Evolutionary conservation across 2,888 invertebrate genomes (phyloP).

Genomic region (Mechanitis mazaeus): DNA sequence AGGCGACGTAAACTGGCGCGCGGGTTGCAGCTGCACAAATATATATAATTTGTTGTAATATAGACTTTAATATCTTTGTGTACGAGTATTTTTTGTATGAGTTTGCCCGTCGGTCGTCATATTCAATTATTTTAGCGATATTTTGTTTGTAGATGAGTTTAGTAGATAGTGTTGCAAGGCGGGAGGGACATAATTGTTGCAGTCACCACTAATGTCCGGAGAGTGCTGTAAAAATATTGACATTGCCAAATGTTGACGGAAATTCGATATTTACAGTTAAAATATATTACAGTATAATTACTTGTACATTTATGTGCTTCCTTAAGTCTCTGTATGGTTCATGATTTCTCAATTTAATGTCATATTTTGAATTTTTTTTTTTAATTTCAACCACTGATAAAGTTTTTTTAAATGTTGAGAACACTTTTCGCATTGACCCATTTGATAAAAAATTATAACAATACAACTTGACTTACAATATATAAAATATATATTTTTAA

Average conservation of each 20-base stretch:
- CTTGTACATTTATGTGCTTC: neutral
- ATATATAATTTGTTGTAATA: slow-evolving; percentile 11
- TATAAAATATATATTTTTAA: no score
- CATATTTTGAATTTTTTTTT: no score
- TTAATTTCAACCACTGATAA: no score
- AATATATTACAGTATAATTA: slow-evolving; percentile 18
- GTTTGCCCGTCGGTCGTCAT: neutral
- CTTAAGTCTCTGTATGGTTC: neutral
- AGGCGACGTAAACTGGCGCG: slow-evolving; percentile 36
- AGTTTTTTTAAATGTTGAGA: no score
- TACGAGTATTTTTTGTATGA: slow-evolving; percentile 5
- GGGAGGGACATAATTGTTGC: slow-evolving; percentile 14
- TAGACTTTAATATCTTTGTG: neutral
- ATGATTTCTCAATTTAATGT: no score
- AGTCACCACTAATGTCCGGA: slow-evolving; percentile 18
- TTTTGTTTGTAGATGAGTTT: slow-evolving; percentile 19
- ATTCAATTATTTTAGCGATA: slow-evolving; percentile 20
- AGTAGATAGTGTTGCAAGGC: slow-evolving; percentile 17
- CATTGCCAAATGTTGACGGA: slow-evolving; percentile 18
- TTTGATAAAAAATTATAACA: no score
- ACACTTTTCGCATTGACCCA: no score
- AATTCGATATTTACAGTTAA: slow-evolving; percentile 15
- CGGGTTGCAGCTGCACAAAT: slow-evolving; percentile 39
- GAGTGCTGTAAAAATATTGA: slow-evolving; percentile 26
- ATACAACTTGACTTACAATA: no score